These are phyloP conservation scores for Piscicola geometra DNA, from an alignment of 2,888 invertebrate species.

Conservation along the genomic window DNA sequence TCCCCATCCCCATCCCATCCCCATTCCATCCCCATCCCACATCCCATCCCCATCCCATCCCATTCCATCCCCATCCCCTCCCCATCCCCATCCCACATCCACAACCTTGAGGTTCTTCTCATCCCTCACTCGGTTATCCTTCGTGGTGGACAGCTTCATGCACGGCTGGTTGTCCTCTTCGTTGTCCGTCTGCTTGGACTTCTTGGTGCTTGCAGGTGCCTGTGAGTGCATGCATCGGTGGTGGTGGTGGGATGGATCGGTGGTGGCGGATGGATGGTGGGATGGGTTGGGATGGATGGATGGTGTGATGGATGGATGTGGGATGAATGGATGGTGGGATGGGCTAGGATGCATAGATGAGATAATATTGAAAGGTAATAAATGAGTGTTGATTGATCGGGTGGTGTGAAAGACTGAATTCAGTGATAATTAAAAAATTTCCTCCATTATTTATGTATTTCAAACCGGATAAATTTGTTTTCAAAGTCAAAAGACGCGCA, in stretches of 20 bases:
- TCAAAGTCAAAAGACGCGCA: too few relatives aligned
- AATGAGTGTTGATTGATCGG: too few relatives aligned
- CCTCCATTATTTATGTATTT: too few relatives aligned
- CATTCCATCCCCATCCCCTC: neutral
- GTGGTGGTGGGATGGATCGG: neutral
- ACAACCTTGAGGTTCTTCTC: constrained; percentile 79
- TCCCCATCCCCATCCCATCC: too few relatives aligned
- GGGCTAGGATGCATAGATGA: too few relatives aligned
- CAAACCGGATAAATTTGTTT: too few relatives aligned
- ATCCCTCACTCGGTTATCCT: constrained; percentile 86
- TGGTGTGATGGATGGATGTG: neutral
- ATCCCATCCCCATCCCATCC: neutral
- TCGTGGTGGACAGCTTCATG: constrained; percentile 65
- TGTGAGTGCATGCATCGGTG: neutral
- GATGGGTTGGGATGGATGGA: too few relatives aligned
- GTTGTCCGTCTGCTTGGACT: constrained; percentile 70
- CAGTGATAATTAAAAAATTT: neutral
- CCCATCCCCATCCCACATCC: neutral
- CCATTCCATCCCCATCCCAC: neutral
- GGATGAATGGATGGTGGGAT: neutral
- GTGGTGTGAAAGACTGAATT: too few relatives aligned
- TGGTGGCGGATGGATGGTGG: too few relatives aligned
- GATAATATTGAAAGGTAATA: too few relatives aligned
- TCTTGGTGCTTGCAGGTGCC: constrained; percentile 33
- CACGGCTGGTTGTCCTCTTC: constrained; percentile 76